These are phyloP conservation scores for Anorthoa munda DNA, from an alignment of 2,888 invertebrate species.

Conservation along the genomic window DNA sequence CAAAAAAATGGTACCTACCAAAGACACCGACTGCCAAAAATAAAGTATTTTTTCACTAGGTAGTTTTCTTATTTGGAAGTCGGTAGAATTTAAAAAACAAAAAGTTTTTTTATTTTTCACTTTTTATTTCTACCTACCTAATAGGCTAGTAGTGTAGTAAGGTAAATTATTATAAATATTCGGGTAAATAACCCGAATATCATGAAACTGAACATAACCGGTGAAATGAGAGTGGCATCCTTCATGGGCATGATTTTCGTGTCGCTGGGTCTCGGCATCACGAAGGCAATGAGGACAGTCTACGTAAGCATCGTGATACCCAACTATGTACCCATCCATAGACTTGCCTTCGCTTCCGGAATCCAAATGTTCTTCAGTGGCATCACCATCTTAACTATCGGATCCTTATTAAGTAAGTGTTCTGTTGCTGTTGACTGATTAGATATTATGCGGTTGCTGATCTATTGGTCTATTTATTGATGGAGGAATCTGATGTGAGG, in stretches of 20 bases:
- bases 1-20: too few species aligned
- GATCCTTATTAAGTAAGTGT: conserved; percentile 92
- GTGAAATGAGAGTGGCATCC: too few species aligned
- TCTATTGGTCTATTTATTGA: background rate
- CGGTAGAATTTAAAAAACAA: too few species aligned
- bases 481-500: background rate
- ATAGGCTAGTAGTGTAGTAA: too few species aligned
- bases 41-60: too few species aligned
- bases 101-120: too few species aligned
- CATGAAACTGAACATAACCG: too few species aligned
- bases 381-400: conserved; percentile 90
- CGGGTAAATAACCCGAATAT: too few species aligned
- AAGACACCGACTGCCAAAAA: too few species aligned
- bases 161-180: too few species aligned
- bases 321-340: conserved; percentile 92
- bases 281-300: conserved; percentile 93
- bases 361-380: conserved; percentile 94
- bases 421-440: conserved; percentile 35
- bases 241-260: conserved; percentile 87
- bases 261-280: conserved; percentile 91
- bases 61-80: too few species aligned
- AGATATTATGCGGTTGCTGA: conserved; percentile 13
- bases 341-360: conserved; percentile 92
- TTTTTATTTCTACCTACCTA: too few species aligned
- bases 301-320: conserved; percentile 93